These are phyloP conservation scores for Strongylocentrotus purpuratus DNA, from an alignment of 35 echinoderm and acorn worm species.

Conservation along the genomic window DNA sequence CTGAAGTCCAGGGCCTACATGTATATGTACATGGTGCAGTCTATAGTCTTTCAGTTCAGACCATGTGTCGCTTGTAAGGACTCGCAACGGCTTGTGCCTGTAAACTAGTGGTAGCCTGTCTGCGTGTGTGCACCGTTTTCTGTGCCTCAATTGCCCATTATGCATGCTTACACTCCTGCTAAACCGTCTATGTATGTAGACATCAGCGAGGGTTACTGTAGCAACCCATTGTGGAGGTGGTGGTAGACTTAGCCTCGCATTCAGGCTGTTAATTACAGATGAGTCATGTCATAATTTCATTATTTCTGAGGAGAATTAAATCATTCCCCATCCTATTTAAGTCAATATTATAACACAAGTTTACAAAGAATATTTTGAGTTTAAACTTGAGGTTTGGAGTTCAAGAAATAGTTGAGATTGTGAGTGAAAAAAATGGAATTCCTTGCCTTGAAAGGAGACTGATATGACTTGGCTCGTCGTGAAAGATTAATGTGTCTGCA, in stretches of 20 bases:
- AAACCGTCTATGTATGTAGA: background rate
- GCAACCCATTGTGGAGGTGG: background rate
- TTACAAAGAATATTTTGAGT: background rate
- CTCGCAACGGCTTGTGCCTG: no score
- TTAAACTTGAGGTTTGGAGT: background rate
- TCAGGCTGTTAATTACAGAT: background rate
- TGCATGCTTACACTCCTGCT: background rate
- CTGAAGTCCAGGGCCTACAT: background rate
- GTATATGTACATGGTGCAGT: background rate
- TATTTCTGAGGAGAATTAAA: background rate
- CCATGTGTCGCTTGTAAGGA: no score
- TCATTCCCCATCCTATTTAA: background rate
- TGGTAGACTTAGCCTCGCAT: background rate
- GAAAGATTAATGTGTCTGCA: background rate
- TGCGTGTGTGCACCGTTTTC: background rate
- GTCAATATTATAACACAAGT: background rate
- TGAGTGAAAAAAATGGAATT: background rate
- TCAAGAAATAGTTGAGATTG: background rate
- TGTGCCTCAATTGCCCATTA: background rate
- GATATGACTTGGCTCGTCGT: background rate
- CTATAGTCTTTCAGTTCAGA: no score
- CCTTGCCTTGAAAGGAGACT: background rate
- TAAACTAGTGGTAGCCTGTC: no score
- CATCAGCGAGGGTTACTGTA: background rate
- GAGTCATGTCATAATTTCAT: background rate